These are phyloP conservation scores for Microtus richardsoni DNA, from an alignment of 2,113 vertebrate genomes.

Conservation along the genomic window DNA sequence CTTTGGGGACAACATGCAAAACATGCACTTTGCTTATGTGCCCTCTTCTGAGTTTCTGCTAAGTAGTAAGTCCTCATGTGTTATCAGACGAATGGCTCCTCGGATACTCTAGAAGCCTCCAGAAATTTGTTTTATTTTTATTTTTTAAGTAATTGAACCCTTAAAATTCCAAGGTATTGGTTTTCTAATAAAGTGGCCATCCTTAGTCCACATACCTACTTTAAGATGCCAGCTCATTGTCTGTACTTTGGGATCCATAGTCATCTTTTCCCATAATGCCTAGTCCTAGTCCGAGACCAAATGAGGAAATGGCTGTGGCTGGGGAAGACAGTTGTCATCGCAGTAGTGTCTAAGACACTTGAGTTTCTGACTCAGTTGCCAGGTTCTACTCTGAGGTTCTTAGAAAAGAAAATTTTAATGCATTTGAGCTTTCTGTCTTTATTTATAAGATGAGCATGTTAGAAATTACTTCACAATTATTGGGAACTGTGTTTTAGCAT, in stretches of 20 bases:
- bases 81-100: background rate
- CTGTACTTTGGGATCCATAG: background rate
- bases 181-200: background rate
- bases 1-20: conserved; percentile 42
- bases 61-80: background rate
- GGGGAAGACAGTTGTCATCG: background rate
- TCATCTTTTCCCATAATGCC: background rate
- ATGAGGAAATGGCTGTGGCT: background rate
- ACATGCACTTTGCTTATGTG: background rate
- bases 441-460: conserved; percentile 6
- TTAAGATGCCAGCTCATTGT: conserved; percentile 1
- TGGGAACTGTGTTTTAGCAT: background rate
- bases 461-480: background rate
- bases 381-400: background rate
- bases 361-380: background rate
- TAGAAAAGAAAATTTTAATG: background rate
- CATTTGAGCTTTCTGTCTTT: background rate
- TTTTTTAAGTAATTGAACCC: background rate
- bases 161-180: background rate
- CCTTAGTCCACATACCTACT: background rate
- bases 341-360: background rate
- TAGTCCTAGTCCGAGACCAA: background rate
- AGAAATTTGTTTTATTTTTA: background rate
- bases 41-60: background rate
- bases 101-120: background rate